phyloP scores from a whole-genome alignment of 2,888 invertebrate genomes.

The Rhimphoctona megacephalus region DNA sequence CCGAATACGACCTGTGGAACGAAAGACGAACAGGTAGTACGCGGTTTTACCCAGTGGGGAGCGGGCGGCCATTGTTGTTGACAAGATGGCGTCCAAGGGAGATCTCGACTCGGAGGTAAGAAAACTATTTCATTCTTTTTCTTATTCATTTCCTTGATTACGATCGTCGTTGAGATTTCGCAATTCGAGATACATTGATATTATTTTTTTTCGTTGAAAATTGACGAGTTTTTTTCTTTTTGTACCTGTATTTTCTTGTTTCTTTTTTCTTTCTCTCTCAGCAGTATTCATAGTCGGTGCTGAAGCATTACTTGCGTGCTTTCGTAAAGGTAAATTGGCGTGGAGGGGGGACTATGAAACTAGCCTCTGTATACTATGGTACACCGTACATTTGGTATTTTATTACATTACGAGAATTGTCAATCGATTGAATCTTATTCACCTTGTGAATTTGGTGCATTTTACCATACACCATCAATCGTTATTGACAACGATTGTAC shows the following conservation, averaged over 20 bases:
- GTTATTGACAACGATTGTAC: background rate
- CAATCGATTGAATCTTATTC: background rate
- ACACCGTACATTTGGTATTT: background rate
- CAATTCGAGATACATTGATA: background rate
- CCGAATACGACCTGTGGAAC: conserved; percentile 41
- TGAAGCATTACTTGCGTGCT: no score
- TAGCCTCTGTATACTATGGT: background rate
- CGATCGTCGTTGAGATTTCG: background rate
- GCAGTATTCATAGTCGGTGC: no score
- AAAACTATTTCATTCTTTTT: conserved; percentile 27
- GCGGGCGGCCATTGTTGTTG: conserved; percentile 80
- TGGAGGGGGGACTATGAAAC: no score
- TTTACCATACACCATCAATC: background rate
- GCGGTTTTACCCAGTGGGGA: conserved; percentile 56
- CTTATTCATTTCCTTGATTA: conserved; percentile 16
- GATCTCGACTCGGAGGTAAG: conserved; percentile 80
- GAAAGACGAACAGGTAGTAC: conserved; percentile 56
- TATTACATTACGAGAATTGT: background rate
- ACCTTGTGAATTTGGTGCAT: background rate
- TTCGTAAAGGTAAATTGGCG: no score
- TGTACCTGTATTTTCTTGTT: background rate
- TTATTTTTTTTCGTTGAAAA: background rate
- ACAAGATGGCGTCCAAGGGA: conserved; percentile 83
- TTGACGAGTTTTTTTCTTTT: no score
- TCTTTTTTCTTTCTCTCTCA: background rate